Evolutionary conservation across 2,888 invertebrate species (phyloP), one percentile per base, ranked within the genome.

Genomic region (Conistra vaccinii): DNA sequence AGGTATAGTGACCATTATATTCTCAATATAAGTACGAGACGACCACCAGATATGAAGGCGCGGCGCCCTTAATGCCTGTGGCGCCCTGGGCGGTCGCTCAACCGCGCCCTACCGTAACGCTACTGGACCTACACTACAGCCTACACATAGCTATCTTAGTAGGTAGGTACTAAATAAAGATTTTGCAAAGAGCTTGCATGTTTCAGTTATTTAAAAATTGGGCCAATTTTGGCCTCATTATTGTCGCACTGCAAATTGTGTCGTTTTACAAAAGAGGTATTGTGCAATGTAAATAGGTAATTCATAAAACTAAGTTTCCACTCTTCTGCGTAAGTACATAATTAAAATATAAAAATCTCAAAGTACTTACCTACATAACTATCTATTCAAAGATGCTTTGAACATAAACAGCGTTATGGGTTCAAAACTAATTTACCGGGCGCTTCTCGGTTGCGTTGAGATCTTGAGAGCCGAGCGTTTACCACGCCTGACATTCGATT

Each of bases 401-500:
- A 55, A 66, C 29, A 55, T 32, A 66, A 71, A 48, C 61, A 48
- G 48, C 32, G 26, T 48, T 53, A 58, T 55, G 60, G 35, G 62
- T 70, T 55, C 17, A 77, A 77, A 77, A 81, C 69, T 73, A 77
- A 81, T 81, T 42, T 81, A 81, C 62, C 32, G n/a, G n/a, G 23
- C 48, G 57, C n/a, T 61, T 42, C 77, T 73, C 66, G 58, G 68
- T 60, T 68, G 70, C 67, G 67, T 73, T 51, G 35, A 81, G 73
- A 71, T 73, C 57, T 73, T 51, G 35, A 81, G 73, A 71, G 78
- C 57, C 35, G n/a, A 71, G 57, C 68, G 53, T 61, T 81, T 63
- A 67, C 73, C 71, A 69, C 23, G 57, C 45, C 70, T 78, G 81
- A 81, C 81, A 81, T 81, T 82, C 81, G 81, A 81, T 81, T 81